phyloP scores from a whole-genome alignment of 2,888 invertebrate species.

The Carcina quercana region DNA sequence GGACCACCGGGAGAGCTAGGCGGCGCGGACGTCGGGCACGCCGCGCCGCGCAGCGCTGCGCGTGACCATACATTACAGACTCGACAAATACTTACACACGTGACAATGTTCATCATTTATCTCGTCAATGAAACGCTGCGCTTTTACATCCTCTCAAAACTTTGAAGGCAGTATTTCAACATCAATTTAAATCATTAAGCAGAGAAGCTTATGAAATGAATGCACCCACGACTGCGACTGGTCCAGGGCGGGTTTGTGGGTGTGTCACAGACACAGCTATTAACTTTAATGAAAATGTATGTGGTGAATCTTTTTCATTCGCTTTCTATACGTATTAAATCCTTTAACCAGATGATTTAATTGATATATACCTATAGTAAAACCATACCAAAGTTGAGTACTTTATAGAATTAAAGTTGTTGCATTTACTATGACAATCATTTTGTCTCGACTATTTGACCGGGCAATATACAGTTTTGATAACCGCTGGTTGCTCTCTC shows the following conservation, averaged over 20 bases:
- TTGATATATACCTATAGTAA: no score
- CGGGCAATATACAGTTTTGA: no score
- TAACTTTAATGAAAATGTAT: no score
- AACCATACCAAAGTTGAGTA: no score
- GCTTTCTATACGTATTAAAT: no score
- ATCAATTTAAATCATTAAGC: slow-evolving; percentile 7
- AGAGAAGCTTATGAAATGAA: no score
- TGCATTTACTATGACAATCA: no score
- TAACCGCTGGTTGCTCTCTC: no score
- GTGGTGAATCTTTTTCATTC: no score
- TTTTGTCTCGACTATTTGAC: no score
- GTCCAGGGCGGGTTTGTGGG: slow-evolving; percentile 5
- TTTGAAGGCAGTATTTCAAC: slow-evolving; percentile 13
- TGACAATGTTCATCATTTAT: slow-evolving; percentile 47
- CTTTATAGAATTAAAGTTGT: no score
- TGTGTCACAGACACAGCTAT: slow-evolving; percentile 4
- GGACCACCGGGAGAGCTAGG: slow-evolving; percentile 75
- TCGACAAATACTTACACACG: slow-evolving; percentile 41
- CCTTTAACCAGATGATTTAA: no score
- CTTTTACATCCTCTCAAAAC: slow-evolving; percentile 16
- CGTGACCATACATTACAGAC: slow-evolving; percentile 36
- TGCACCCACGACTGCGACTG: background rate
- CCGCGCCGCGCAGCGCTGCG: slow-evolving; percentile 18
- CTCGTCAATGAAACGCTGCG: slow-evolving; percentile 23
- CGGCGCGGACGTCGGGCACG: slow-evolving; percentile 44